phyloP scores from a whole-genome alignment of 2,113 vertebrate genomes.

The Phrynosoma platyrhinos region DNA sequence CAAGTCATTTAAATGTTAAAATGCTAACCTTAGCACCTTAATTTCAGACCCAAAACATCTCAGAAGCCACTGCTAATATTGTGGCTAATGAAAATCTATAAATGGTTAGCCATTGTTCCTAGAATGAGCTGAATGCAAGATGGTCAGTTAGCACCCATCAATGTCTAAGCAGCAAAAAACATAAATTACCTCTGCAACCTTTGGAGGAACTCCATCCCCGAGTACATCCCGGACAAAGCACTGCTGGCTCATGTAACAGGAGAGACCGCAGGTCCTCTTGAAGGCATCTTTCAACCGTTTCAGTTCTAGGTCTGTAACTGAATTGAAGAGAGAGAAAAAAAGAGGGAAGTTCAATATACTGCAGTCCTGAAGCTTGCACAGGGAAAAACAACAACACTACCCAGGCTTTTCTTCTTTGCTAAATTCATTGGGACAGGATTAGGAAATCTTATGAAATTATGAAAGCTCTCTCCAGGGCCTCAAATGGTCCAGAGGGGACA shows the following conservation, averaged over 20 bases:
- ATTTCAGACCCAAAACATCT: too few species aligned
- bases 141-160: too few species aligned
- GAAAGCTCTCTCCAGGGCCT: too few species aligned
- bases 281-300: conserved; percentile 99
- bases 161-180: background rate
- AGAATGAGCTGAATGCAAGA: too few species aligned
- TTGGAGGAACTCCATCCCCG: conserved; percentile 95
- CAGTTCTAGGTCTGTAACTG: conserved; percentile 97
- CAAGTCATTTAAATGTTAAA: background rate
- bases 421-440: background rate
- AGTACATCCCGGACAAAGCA: conserved; percentile 97
- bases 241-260: conserved; percentile 96
- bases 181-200: conserved; percentile 93
- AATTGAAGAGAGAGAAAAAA: conserved; percentile 11
- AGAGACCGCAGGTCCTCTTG: conserved; percentile 96
- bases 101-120: too few species aligned
- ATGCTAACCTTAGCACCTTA: too few species aligned
- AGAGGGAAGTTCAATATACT: conserved; percentile 9
- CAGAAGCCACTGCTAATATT: background rate
- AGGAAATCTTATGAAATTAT: too few species aligned
- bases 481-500: too few species aligned
- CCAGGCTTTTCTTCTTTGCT: too few species aligned
- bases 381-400: background rate
- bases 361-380: conserved; percentile 16
- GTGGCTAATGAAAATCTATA: background rate